A percentile compares a stretch with the other conserved stretches of the same genome.
Evolutionary conservation across 2,113 vertebrate genomes (phyloP).

Genomic region (Clarias gariepinus): DNA sequence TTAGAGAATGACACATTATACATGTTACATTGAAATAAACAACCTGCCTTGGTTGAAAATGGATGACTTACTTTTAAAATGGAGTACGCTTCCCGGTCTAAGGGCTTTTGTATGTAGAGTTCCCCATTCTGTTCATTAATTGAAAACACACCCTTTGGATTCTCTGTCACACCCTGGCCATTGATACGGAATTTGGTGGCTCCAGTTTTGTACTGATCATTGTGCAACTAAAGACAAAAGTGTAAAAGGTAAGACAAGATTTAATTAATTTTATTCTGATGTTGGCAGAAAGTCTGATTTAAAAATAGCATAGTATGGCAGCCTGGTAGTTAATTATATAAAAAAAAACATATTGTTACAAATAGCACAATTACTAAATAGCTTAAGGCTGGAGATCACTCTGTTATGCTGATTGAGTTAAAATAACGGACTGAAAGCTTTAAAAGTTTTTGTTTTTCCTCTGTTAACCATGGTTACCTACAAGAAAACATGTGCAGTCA

Average conservation of each 20-base stretch:
- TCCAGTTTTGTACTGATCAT: slow-evolving; percentile 31
- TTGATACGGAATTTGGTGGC: slow-evolving; percentile 63
- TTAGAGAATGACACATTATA: not conserved
- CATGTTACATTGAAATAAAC: not conserved
- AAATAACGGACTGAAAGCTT: too few relatives aligned
- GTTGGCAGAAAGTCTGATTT: not conserved
- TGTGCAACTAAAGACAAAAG: slow-evolving; percentile 62
- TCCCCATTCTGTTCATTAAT: slow-evolving; percentile 60
- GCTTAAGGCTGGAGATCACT: too few relatives aligned
- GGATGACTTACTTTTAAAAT: slow-evolving; percentile 71
- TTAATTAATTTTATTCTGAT: not conserved
- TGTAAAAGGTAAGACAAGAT: not conserved
- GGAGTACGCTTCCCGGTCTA: slow-evolving; percentile 71
- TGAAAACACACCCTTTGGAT: slow-evolving; percentile 69
- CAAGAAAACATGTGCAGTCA: too few relatives aligned
- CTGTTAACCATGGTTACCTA: too few relatives aligned
- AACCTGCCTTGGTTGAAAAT: not conserved
- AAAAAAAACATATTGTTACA: too few relatives aligned
- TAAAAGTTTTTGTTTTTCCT: too few relatives aligned
- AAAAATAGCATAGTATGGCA: not conserved
- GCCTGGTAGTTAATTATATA: too few relatives aligned
- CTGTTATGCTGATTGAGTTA: too few relatives aligned
- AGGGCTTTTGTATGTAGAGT: slow-evolving; percentile 55
- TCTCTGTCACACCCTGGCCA: slow-evolving; percentile 69
- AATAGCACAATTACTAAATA: too few relatives aligned